phyloP scores from a whole-genome alignment of 2,113 vertebrate species.

The Hemiscyllium ocellatum region DNA sequence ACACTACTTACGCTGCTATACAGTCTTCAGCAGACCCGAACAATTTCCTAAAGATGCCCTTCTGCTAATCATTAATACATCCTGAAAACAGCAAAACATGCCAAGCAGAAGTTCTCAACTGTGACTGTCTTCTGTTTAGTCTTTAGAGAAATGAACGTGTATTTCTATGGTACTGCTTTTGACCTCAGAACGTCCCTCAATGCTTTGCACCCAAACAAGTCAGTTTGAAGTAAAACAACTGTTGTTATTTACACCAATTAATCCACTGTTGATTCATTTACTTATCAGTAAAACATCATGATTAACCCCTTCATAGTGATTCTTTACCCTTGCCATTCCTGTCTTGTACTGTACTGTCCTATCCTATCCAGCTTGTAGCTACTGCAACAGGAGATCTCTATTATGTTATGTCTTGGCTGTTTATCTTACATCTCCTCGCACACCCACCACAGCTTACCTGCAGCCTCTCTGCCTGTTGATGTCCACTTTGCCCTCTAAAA shows the following conservation, averaged over 20 bases:
- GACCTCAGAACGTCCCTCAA: not conserved
- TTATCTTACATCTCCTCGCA: too few relatives aligned
- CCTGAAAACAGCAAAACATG: not conserved
- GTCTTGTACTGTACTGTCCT: too few relatives aligned
- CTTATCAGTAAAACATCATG: not conserved
- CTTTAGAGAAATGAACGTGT: too few relatives aligned
- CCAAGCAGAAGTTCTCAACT: not conserved
- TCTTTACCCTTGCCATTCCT: not conserved
- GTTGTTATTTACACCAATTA: not conserved
- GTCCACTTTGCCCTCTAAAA: too few relatives aligned
- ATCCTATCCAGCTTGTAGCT: too few relatives aligned
- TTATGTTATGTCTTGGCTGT: too few relatives aligned
- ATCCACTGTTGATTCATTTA: not conserved
- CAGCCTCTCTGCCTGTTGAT: too few relatives aligned
- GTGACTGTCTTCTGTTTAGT: not conserved
- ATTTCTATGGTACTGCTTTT: too few relatives aligned
- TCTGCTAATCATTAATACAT: not conserved
- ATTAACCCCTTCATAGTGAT: not conserved
- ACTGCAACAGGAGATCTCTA: too few relatives aligned
- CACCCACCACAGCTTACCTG: too few relatives aligned
- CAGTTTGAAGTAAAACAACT: too few relatives aligned
- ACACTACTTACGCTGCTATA: too few relatives aligned
- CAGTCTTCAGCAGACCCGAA: not conserved
- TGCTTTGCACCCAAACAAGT: not conserved
- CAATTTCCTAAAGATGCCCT: not conserved